Evolutionary conservation across 2,888 invertebrate species (phyloP), one percentile per base, ranked within the genome.

Genomic region (Lepeophtheirus nordmannii): DNA sequence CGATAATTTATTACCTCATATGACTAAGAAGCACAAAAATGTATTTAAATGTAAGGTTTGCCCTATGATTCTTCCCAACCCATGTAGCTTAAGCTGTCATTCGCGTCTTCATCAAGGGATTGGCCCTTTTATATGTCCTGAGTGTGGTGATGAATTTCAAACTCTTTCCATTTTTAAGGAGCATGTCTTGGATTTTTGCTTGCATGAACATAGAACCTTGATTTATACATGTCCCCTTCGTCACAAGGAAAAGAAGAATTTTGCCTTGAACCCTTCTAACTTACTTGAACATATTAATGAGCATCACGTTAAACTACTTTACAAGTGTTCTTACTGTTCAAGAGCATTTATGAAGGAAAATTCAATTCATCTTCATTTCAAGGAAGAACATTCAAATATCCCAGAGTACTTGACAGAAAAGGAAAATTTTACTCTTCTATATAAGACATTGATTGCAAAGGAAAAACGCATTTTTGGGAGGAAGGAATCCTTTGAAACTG

Each of bases 11-110:
- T n/a, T 22, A 10, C 22, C 17, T n/a, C 62, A 62, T 39, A 30
- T 30, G 30, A 30, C 30, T 7, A 30, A 30, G 30, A 30, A 30
- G 30, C 30, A 30, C 30, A 30, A 30, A 30, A 30, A 5, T 30
- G 3, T 30, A 7, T 30, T 30, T 5, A 2, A 62, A 20, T 62
- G 62, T 38, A 10, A n/a, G 2, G 17, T 20, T n/a, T 94, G 94
- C 75, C 81, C 83, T 0, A 85, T 86, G 0, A 83, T 89, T 37
- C 92, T 91, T 73, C 89, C 89, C 0, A 93, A 90, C 73, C 78
- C 90, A 53, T 81, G 91, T 62, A 89, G 90, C 0, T 78, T 93
- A 30, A 93, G 93, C 75, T 90, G 92, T 0, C 91, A 91, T 75
- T 90, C 90, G 73, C 81, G 90, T 65, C 85, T 86, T 1, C 92